These are phyloP conservation scores for Cyprinella venusta DNA, from an alignment of 2,797 vertebrate species.

Conservation along the genomic window DNA sequence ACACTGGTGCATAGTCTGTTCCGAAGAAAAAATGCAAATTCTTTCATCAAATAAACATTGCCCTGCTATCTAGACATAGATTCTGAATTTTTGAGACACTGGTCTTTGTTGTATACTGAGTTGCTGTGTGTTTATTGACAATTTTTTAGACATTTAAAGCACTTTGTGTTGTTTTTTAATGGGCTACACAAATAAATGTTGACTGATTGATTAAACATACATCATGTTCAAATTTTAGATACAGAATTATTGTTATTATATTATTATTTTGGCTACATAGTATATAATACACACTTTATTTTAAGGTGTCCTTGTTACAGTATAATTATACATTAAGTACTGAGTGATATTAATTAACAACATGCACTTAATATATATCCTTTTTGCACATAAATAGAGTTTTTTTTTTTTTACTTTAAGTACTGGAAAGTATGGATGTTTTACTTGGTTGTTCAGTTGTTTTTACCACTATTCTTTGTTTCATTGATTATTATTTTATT, in stretches of 20 bases:
- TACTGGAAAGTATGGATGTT: no score
- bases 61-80: not conserved
- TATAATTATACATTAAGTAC: not conserved
- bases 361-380: not conserved
- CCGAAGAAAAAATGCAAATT: slow-evolving; percentile 29
- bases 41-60: not conserved
- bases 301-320: not conserved
- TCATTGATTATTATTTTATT: no score
- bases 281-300: not conserved
- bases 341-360: not conserved
- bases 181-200: no score
- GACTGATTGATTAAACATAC: not conserved
- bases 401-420: no score
- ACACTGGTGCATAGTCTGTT: not conserved
- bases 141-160: no score
- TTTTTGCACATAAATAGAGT: no score
- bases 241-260: not conserved
- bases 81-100: no score
- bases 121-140: no score
- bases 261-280: not conserved
- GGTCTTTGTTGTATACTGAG: no score
- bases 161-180: no score
- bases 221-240: not conserved
- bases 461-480: no score
- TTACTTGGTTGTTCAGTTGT: no score